Base-by-base conservation (phyloP, 2,888 invertebrate genomes). In the Stegophylla sp. region DNA sequence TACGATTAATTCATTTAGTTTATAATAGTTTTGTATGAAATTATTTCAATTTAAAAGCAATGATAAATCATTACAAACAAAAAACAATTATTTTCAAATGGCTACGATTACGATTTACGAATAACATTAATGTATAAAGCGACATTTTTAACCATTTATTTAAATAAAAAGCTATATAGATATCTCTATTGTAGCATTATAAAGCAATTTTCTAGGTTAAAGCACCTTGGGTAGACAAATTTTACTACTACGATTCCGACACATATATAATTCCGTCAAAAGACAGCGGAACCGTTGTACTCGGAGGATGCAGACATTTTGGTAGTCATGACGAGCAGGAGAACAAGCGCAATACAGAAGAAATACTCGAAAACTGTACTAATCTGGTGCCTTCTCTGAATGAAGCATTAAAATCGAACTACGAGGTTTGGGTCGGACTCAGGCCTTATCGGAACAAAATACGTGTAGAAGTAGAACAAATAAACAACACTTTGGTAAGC, bases 171-270 rank as follows among this genome's bases (percentile, higher is more conserved):
- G n/a, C n/a, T n/a, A 7, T 34, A 34, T 34, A 7, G 7, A 34
- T 5, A 34, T 5, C 34, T 34, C 34, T 34, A 5, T 34, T 34
- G 7, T 34, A 34, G 34, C 34, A 34, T 34, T 34, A 5, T 34
- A 34, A 7, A 5, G 34, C 34, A 34, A 34, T 45, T 43, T 81
- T 82, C 20, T 82, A 92, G 91, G 90, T 92, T 0, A 89, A 90
- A 81, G 96, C 96, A 0, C 95, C 96, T 0, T 97, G 96, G 95
- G 88, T 97, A 66, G 95, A 95, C 87, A 92, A 91, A 12, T 96
- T 94, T 76, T 93, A 93, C 85, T 97, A 94, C 85, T 93, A 91
- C 0, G 96, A 96, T 85, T 90, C 91, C 82, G 94, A 95, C 84
- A 92, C 95, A 0, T 97, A 97, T 86, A 90, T 97, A 1, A 90